A percentile compares a stretch with the other conserved stretches of the same genome.
Conservation (phyloP, 2,113 vertebrate species). For the Galeopterus variegatus region DNA sequence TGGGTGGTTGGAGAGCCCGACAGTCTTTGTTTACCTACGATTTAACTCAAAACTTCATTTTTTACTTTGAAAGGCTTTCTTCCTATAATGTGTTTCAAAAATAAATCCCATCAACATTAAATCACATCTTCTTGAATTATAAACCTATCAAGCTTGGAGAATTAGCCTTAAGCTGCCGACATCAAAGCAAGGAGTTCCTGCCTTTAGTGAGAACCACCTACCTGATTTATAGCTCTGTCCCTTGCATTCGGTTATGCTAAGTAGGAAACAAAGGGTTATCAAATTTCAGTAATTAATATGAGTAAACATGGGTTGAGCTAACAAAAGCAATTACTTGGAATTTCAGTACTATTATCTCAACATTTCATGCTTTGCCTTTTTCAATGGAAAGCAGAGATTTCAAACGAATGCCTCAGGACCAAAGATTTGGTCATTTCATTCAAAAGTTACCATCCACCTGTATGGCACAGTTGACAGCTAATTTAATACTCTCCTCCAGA, state of each 20-base stretch:
- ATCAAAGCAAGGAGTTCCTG: not conserved
- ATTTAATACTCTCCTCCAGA: slow-evolving; percentile 88
- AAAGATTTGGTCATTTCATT: slow-evolving; percentile 86
- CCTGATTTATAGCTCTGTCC: slow-evolving; percentile 66
- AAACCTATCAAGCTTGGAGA: slow-evolving; percentile 81
- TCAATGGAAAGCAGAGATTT: slow-evolving; percentile 79
- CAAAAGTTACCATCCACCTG: slow-evolving; percentile 85
- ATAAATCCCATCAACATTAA: slow-evolving; percentile 77
- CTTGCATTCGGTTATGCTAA: slow-evolving; percentile 1
- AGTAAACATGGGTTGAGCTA: slow-evolving; percentile 79
- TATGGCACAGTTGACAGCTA: slow-evolving; percentile 86
- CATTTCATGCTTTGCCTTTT: slow-evolving; percentile 73
- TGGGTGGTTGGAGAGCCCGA: slow-evolving; percentile 23
- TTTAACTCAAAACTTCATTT: slow-evolving; percentile 65
- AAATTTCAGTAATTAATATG: slow-evolving; percentile 84
- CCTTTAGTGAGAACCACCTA: not conserved
- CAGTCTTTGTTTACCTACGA: slow-evolving; percentile 58
- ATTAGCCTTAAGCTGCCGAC: slow-evolving; percentile 80
- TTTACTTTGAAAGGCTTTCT: slow-evolving; percentile 68
- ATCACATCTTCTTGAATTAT: slow-evolving; percentile 74
- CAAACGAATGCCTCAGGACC: slow-evolving; percentile 85
- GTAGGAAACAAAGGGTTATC: slow-evolving; percentile 79
- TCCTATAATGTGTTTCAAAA: slow-evolving; percentile 74
- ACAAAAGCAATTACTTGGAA: slow-evolving; percentile 84
- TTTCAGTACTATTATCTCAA: slow-evolving; percentile 79